Percentiles rank a stretch among this genome's conserved stretches.
Conservation (phyloP, 2,797 vertebrate species). For the Vultur gryphus region DNA sequence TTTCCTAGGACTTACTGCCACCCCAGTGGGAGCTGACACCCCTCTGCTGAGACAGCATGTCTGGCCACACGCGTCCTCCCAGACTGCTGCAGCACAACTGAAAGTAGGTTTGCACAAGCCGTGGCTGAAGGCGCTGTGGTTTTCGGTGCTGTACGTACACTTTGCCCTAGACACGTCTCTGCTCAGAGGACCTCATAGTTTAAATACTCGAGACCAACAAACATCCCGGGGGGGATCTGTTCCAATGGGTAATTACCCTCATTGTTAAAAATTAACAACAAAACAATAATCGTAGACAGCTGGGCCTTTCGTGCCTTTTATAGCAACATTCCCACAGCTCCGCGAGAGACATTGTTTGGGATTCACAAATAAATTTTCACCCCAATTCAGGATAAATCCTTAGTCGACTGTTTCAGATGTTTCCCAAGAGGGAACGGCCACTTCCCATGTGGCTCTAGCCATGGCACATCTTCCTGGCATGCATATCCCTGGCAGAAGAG, state of each 20-base stretch:
- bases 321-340: constrained; percentile 42
- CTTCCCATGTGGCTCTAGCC: background rate
- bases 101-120: constrained; percentile 23
- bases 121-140: background rate
- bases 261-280: constrained; percentile 64
- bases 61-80: background rate
- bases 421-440: background rate
- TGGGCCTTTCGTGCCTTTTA: constrained; percentile 31
- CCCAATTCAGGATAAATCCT: constrained; percentile 27
- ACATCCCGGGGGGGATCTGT: background rate
- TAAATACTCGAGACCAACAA: constrained; percentile 36
- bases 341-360: background rate
- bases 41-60: background rate
- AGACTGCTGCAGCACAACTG: background rate
- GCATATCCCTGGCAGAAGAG: rapidly evolving
- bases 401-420: background rate
- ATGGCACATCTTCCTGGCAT: background rate
- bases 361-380: constrained; percentile 40
- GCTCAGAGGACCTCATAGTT: constrained; percentile 30
- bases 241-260: constrained; percentile 44
- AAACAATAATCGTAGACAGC: constrained; percentile 45
- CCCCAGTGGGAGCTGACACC: background rate
- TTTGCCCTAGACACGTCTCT: constrained; percentile 50
- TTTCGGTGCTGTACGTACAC: background rate
- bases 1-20: background rate